Evolutionary conservation across 2,888 invertebrate species (phyloP), one percentile per base, ranked within the genome.

Genomic region (Tridacna gigas): DNA sequence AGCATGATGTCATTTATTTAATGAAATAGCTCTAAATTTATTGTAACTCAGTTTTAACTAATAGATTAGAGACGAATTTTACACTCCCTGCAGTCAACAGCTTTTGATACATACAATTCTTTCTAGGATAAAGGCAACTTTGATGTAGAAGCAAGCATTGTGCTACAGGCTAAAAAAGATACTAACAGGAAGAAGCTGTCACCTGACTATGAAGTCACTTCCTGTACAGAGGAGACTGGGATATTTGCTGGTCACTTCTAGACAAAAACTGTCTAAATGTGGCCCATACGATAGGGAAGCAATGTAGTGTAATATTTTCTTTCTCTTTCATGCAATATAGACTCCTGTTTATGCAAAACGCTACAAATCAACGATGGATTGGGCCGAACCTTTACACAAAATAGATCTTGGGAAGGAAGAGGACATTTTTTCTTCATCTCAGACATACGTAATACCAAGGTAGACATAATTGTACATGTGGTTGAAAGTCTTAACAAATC

Each of bases 101-200:
- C n/a, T n/a, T n/a, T n/a, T n/a, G n/a, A n/a, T n/a, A n/a, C n/a
- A n/a, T n/a, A n/a, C n/a, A n/a, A n/a, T n/a, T n/a, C n/a, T 37
- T 37, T 37, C 7, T 77, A 90, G 90, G 90, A 89, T 56, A 88
- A 60, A 51, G 90, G 90, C 65, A 90, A 91, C 26, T 91, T 88
- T 89, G 91, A 91, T 79, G 91, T 91, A 11, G 92, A 92, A 66
- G 86, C 88, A 22, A 92, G 91, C 77, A 82, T 87, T 66, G 91
- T 91, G 0, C 67, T 92, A 13, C 89, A 91, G 28, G 82, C 89
- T 37, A 80, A 84, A 61, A 88, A 89, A 66, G 86, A 86, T 51
- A 80, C 90, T 13, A 80, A 77, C 11, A 88, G 82, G 20, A 74
- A 80, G 56, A 89, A 89, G 66, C 80, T 90, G 51, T 65, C 73